Conservation (phyloP, 2,113 vertebrate genomes). For the Reinhardtius hippoglossoides region DNA sequence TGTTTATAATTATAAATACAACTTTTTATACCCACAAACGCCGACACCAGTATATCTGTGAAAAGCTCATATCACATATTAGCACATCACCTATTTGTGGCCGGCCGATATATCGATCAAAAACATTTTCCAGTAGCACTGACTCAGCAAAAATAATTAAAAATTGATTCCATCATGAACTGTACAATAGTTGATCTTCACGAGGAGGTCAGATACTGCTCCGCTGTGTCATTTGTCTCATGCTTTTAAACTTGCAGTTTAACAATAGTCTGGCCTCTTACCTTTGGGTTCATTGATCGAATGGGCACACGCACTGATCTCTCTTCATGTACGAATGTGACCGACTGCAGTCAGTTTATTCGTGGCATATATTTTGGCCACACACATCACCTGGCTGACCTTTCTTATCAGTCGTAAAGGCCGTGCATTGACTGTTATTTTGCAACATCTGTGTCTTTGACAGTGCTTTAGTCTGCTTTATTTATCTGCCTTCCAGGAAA, state of each 20-base stretch:
- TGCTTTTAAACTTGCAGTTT: conserved; percentile 30
- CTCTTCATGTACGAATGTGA: no score
- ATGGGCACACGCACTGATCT: no score
- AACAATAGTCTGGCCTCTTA: conserved; percentile 5
- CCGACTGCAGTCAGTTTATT: no score
- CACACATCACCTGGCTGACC: background rate
- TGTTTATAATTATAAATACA: no score
- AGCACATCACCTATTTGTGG: no score
- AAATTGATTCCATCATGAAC: background rate
- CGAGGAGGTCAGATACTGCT: background rate
- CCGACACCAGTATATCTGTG: no score
- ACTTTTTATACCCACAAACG: no score
- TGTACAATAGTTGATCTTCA: background rate
- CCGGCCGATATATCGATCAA: no score
- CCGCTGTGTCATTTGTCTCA: background rate
- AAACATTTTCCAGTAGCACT: background rate
- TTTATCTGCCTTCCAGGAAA: conserved; percentile 57
- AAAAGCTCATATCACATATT: no score
- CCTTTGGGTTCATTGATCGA: background rate
- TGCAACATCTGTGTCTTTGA: conserved; percentile 48
- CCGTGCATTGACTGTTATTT: conserved; percentile 4
- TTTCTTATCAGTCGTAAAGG: conserved; percentile 29
- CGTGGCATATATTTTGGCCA: background rate
- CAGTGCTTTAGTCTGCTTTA: conserved; percentile 41
- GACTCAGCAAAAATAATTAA: background rate